phyloP scores from a whole-genome alignment of 2,797 vertebrate species.

The Notamacropus eugenii region DNA sequence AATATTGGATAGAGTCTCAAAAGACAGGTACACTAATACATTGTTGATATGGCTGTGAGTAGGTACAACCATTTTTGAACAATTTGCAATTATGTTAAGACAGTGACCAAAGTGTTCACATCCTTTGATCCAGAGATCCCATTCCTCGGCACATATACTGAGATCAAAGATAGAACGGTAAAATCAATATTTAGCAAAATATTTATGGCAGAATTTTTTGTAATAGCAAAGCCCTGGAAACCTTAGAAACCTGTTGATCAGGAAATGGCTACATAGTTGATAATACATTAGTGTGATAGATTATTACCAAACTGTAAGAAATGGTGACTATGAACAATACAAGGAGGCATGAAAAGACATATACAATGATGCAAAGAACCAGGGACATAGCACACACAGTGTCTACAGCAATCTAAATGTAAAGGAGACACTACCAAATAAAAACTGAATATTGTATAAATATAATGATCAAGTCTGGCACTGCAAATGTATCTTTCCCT shows the following conservation, averaged over 20 bases:
- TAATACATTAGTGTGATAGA: neutral
- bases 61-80: neutral
- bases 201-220: neutral
- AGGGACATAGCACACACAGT: neutral
- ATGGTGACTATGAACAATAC: neutral
- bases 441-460: neutral
- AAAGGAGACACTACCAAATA: neutral
- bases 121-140: neutral
- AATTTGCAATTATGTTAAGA: neutral
- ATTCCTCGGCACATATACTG: neutral
- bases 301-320: neutral
- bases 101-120: neutral
- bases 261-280: neutral
- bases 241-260: neutral
- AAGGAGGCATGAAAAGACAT: neutral
- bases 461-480: neutral
- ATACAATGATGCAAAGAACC: neutral
- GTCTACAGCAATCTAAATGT: neutral
- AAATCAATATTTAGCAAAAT: neutral
- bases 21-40: neutral
- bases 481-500: neutral
- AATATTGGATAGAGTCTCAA: neutral
- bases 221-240: neutral
- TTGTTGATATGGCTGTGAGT: neutral
- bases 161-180: neutral